Base-by-base conservation (phyloP, 2,888 invertebrate genomes). In the Drosophila sordidula region DNA sequence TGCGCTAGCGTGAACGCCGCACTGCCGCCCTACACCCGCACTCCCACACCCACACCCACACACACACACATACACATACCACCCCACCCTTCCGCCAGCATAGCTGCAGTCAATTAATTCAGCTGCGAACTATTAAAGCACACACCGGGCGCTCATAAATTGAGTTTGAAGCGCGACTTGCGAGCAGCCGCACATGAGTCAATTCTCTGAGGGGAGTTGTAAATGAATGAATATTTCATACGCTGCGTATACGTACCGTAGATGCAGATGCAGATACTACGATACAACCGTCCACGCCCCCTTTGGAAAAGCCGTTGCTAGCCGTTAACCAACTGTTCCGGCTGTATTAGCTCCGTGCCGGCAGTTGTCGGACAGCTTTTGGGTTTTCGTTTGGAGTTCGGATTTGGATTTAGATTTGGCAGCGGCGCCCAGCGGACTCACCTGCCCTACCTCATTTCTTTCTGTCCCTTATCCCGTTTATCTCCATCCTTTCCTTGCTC, bases 211-310 rank as follows among this genome's bases (percentile, higher is more conserved):
- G 66, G 89, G 80, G 78, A 82, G 73, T 79, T 84, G 87, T 76
- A 89, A 89, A 87, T 82, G 77, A 80, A 87, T 86, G 89, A 89
- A 86, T 86, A 86, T 89, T 86, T 86, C 89, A 86, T 89, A 75
- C 65, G 85, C 79, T 73, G 73, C 70, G 80, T 67, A 47, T 59
- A 25, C 52, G 59, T 66, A 51, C 52, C 36, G n/a, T 57, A 75
- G 70, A 75, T 75, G 71, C 67, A 71, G 73, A 72, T 73, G 62
- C 58, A 63, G 46, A 57, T 47, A 47, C 32, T 14, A 26, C 16
- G 14, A 61, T 54, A 11, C 46, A 34, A 6, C 34, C 34, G 36
- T 2, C 18, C 18, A 18, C 18, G 2, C 8, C 14, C 38, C 16
- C n/a, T 6, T 9, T 12, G 5, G 22, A 14, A 56, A 54, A 58